Conservation (phyloP, 2,797 vertebrate species). For the Mionectes olivaceus region DNA sequence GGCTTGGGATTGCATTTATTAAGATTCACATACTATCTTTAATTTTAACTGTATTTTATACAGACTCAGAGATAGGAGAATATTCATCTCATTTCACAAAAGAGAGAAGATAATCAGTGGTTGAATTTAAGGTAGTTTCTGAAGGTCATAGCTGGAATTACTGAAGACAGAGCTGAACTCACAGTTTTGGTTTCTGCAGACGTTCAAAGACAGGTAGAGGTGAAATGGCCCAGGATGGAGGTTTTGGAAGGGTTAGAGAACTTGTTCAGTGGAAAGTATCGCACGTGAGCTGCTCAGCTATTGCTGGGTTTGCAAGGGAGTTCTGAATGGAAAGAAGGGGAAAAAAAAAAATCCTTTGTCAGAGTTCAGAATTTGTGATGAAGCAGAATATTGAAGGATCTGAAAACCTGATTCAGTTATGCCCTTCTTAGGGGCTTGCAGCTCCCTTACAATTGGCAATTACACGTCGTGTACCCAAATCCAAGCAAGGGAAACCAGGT, state of each 20-base stretch:
- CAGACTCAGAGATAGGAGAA: neutral
- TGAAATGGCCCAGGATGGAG: neutral
- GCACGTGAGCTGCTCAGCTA: neutral
- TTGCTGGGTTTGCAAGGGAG: neutral
- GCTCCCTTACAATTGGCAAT: neutral
- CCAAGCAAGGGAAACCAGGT: neutral
- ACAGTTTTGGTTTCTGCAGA: neutral
- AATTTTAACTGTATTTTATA: conserved; percentile 22
- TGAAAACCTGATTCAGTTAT: neutral
- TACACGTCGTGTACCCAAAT: neutral
- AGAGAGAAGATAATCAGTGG: neutral
- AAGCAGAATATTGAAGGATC: neutral
- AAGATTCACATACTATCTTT: neutral
- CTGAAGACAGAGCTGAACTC: neutral
- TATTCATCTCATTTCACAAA: neutral
- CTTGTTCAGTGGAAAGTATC: neutral
- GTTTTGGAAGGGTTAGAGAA: neutral
- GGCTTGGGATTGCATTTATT: neutral
- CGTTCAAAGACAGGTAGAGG: neutral
- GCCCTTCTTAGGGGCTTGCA: neutral
- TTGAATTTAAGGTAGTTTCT: neutral
- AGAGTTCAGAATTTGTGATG: neutral
- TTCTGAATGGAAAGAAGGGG: neutral
- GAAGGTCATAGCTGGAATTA: neutral
- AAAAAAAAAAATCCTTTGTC: accelerated